A percentile compares a stretch with the other conserved stretches of the same genome.
Evolutionary conservation across 2,888 invertebrate species (phyloP).

Genomic region (Endotricha flammealis): DNA sequence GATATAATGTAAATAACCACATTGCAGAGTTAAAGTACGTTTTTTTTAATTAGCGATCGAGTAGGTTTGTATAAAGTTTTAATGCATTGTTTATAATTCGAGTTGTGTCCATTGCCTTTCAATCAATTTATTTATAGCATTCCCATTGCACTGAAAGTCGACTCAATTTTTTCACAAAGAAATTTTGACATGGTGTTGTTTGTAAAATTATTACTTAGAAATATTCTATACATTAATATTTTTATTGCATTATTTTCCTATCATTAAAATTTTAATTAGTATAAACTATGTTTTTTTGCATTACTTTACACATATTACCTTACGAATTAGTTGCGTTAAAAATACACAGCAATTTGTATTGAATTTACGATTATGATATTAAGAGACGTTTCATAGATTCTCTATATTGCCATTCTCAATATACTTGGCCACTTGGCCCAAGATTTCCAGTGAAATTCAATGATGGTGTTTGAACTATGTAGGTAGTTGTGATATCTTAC

Average conservation of each 20-base stretch:
- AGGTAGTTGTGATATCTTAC: too few species aligned
- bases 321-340: too few species aligned
- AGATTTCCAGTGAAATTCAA: too few species aligned
- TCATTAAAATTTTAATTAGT: constrained; percentile 62
- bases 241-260: constrained; percentile 74
- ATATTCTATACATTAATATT: constrained; percentile 70
- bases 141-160: constrained; percentile 52
- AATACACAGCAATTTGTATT: too few species aligned
- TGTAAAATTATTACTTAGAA: constrained; percentile 66
- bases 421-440: too few species aligned
- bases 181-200: constrained; percentile 40
- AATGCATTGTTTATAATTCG: constrained; percentile 39
- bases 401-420: too few species aligned
- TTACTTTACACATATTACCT: constrained; percentile 4
- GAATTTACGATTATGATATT: too few species aligned
- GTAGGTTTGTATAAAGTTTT: constrained; percentile 33
- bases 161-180: constrained; percentile 45
- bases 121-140: constrained; percentile 68
- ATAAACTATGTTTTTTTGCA: constrained; percentile 27
- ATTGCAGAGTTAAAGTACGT: constrained; percentile 26
- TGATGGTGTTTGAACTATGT: too few species aligned
- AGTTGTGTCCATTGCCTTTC: constrained; percentile 45
- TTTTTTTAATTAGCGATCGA: constrained; percentile 38
- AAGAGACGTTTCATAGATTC: too few species aligned
- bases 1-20: constrained; percentile 54